Conservation (phyloP, 35 echinoderm and acorn worm genomes). For the Heliocidaris tuberculata region DNA sequence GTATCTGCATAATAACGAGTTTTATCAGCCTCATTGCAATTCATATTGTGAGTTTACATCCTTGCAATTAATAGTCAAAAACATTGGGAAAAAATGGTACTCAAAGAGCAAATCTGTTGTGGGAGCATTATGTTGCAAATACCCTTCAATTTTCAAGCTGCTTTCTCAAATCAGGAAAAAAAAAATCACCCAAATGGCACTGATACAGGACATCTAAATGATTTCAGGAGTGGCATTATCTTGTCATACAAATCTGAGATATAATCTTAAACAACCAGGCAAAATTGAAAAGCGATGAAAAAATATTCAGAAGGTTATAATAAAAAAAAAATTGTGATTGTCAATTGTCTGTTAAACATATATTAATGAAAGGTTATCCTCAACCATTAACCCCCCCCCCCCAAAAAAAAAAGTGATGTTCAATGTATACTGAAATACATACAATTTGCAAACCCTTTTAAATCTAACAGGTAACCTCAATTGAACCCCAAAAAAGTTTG, state of each 20-base stretch:
- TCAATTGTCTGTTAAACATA: no score
- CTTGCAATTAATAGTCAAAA: background rate
- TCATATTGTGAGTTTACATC: background rate
- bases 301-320: background rate
- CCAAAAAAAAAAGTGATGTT: no score
- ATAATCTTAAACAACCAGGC: background rate
- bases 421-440: no score
- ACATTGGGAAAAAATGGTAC: background rate
- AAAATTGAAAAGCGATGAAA: background rate
- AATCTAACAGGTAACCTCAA: no score
- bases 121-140: background rate
- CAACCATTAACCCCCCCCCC: no score
- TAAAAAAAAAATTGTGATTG: no score
- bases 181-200: background rate
- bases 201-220: background rate
- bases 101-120: background rate
- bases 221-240: background rate
- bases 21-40: slow-evolving; percentile 17
- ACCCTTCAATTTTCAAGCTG: background rate
- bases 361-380: no score
- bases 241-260: background rate
- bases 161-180: background rate
- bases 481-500: no score
- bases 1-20: background rate
- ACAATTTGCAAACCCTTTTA: no score